Evolutionary conservation across 2,797 vertebrate genomes (phyloP).

Genomic region (Microhierax caerulescens): DNA sequence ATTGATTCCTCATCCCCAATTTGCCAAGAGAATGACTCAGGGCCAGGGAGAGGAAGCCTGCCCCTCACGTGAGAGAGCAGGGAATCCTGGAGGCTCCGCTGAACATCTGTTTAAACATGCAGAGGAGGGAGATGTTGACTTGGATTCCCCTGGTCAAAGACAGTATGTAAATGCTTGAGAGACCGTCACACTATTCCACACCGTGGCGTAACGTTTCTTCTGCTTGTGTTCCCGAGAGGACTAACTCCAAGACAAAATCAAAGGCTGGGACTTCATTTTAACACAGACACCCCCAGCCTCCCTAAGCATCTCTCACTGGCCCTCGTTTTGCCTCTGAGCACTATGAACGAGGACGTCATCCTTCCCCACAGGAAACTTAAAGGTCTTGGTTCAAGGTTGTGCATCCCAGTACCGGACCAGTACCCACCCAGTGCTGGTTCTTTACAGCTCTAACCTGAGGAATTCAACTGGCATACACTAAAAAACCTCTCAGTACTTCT

Average conservation of each 20-base stretch:
- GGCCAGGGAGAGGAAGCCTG: neutral
- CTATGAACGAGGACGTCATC: neutral
- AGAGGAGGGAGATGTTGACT: neutral
- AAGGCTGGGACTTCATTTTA: neutral
- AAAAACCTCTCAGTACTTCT: neutral
- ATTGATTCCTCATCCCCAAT: neutral
- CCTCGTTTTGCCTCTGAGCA: neutral
- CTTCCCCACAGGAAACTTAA: neutral
- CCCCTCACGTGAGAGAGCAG: neutral
- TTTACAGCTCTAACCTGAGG: neutral
- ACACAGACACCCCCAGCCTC: neutral
- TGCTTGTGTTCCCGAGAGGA: neutral
- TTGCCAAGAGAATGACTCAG: neutral
- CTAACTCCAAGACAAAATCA: neutral
- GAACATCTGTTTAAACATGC: accelerated
- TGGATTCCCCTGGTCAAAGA: neutral
- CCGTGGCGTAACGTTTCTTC: neutral
- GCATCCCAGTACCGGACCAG: neutral
- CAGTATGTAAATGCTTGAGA: neutral
- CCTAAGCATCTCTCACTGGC: neutral
- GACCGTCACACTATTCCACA: neutral
- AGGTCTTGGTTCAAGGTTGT: neutral
- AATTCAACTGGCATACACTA: neutral
- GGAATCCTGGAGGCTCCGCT: neutral
- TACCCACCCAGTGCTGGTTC: accelerated